Conservation (phyloP, 2,113 vertebrate species). For the Dryoscopus gambensis region DNA sequence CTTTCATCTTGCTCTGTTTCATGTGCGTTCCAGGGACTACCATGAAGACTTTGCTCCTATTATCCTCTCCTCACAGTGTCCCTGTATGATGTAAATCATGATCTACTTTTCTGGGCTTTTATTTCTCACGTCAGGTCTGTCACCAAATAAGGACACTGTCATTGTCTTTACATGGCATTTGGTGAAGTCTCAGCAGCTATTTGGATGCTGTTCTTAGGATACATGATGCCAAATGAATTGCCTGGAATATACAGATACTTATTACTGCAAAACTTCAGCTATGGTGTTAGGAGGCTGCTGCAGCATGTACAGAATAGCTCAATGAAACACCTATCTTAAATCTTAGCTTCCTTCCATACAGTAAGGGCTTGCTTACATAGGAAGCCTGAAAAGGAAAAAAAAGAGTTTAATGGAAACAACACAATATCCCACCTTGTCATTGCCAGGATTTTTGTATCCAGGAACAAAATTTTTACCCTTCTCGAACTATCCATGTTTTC, state of each 20-base stretch:
- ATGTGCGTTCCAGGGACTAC: background rate
- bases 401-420: background rate
- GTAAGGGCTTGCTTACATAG: background rate
- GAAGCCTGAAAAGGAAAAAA: background rate
- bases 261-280: background rate
- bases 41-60: background rate
- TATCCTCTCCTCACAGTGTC: background rate
- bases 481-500: background rate
- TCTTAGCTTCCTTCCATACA: background rate
- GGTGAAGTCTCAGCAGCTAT: background rate
- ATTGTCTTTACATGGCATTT: background rate
- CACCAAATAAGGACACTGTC: background rate
- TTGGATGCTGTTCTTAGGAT: background rate
- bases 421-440: background rate
- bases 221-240: background rate
- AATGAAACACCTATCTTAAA: background rate
- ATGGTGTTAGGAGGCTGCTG: background rate
- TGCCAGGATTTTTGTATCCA: background rate
- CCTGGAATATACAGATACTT: background rate
- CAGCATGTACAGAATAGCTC: background rate
- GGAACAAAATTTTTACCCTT: background rate
- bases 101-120: background rate
- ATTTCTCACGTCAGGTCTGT: background rate
- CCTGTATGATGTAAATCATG: background rate
- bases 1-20: conserved; percentile 6